Evolutionary conservation across 2,797 vertebrate species (phyloP).

Genomic region (Gambelia wislizenii): DNA sequence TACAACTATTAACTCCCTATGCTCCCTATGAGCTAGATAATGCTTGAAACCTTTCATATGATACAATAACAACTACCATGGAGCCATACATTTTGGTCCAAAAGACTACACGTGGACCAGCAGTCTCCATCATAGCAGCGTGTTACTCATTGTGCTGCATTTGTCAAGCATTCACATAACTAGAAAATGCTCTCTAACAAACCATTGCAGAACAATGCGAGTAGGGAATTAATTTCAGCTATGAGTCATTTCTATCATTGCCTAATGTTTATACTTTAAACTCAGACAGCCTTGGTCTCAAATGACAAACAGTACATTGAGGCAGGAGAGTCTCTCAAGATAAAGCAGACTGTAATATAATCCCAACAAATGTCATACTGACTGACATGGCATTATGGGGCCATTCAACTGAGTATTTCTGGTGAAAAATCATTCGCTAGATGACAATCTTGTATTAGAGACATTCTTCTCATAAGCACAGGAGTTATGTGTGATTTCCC

Average conservation of each 20-base stretch:
- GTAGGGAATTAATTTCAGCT: not conserved
- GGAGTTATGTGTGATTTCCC: not conserved
- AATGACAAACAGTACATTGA: not conserved
- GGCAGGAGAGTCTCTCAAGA: not conserved
- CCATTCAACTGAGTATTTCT: not conserved
- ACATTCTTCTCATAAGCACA: not conserved
- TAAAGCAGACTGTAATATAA: not conserved
- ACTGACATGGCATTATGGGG: not conserved
- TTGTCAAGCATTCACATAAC: not conserved
- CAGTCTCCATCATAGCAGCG: too few species aligned
- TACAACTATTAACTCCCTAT: too few species aligned
- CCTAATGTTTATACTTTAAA: too few species aligned
- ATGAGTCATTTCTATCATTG: not conserved
- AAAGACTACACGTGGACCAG: too few species aligned
- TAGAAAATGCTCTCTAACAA: not conserved
- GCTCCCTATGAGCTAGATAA: too few species aligned
- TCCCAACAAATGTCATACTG: not conserved
- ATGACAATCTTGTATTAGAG: slow-evolving; percentile 61
- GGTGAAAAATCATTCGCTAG: slow-evolving; percentile 62
- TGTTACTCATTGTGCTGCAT: too few species aligned
- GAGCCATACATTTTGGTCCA: too few species aligned
- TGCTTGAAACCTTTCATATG: too few species aligned
- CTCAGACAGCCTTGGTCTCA: not conserved
- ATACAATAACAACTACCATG: too few species aligned
- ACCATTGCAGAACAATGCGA: not conserved